Evolutionary conservation across 2,888 invertebrate species (phyloP), one percentile per base, ranked within the genome.

Genomic region (Rutpela maculata): DNA sequence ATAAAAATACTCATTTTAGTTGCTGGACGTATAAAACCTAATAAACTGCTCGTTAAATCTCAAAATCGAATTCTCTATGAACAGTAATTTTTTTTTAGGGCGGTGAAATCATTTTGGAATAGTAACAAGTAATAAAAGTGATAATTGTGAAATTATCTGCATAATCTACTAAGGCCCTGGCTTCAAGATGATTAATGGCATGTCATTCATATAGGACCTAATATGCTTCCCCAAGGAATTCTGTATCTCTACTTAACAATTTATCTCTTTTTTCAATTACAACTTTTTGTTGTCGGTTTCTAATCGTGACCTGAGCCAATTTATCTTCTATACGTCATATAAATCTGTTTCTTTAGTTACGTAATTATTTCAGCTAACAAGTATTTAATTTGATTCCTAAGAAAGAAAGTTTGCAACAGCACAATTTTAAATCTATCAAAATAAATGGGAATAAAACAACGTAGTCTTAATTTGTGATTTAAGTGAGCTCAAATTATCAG

Each of bases 211-310:
- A 50, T 60, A 59, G 67, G 67, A 22, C 56, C 69, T 60, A 70
- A 59, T 70, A 70, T 38, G 59, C 59, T 59, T 35, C 70, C 70
- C 56, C 5, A 38, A 70, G 70, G 70, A 70, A 70, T 70, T 31
- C 59, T 38, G 59, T 57, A 43, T 57, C 70, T 70, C 35, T 57
- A 70, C 59, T 70, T 59, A 70, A 70, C 26, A 70, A 70, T 59
- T 70, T 70, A 55, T 70, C 57, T 59, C 59, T 35, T 70, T 69
- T 70, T 35, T 19, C 63, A 38, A 26, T n/a, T 65, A 65, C 63
- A 65, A 65, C 63, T 65, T 65, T 65, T 38, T 38, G 63, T 17
- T 38, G 63, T 65, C 18, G 38, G 35, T 65, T 38, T 65, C 35
- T 65, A 65, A 65, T 65, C 63, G 63, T 38, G 18, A 35, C 63